A percentile compares a stretch with the other conserved stretches of the same genome.
phyloP scores from a whole-genome alignment of 2,888 invertebrate genomes.

The Acanthopleura granulata region DNA sequence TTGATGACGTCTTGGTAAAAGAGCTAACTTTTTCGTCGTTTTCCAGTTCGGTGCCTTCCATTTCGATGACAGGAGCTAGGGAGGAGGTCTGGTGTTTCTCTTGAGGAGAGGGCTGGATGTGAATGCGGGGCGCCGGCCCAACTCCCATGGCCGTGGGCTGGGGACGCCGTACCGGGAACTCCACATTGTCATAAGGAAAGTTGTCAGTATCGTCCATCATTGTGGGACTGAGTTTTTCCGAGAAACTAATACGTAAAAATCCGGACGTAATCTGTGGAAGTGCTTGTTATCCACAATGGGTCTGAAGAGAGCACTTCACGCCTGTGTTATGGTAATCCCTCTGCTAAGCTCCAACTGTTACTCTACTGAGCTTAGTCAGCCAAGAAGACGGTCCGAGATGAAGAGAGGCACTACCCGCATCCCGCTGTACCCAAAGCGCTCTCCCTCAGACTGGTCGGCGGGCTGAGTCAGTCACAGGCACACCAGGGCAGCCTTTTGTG shows the following conservation, averaged over 20 bases:
- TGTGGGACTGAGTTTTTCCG: neutral
- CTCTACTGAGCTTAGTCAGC: no score
- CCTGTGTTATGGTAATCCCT: no score
- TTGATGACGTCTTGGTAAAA: conserved; percentile 10
- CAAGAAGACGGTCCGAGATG: no score
- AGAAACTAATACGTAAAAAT: neutral
- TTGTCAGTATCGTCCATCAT: conserved; percentile 16
- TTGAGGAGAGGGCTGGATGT: conserved; percentile 13
- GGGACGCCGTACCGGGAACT: conserved; percentile 55
- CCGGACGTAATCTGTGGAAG: no score
- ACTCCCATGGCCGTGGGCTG: neutral
- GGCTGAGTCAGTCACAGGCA: no score
- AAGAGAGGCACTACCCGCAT: no score
- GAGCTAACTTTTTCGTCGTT: neutral
- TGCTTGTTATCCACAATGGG: no score
- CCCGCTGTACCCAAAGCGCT: no score
- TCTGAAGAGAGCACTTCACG: no score
- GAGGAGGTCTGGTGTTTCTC: conserved; percentile 14
- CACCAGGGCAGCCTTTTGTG: neutral
- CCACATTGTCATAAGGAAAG: conserved; percentile 60
- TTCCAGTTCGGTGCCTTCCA: conserved; percentile 14
- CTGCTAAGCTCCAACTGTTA: no score
- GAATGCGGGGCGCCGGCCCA: conserved; percentile 4
- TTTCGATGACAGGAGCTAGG: conserved; percentile 19
- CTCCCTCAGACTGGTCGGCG: no score